Conservation (phyloP, 1,140 invertebrate species). For the Eueides isabella region DNA sequence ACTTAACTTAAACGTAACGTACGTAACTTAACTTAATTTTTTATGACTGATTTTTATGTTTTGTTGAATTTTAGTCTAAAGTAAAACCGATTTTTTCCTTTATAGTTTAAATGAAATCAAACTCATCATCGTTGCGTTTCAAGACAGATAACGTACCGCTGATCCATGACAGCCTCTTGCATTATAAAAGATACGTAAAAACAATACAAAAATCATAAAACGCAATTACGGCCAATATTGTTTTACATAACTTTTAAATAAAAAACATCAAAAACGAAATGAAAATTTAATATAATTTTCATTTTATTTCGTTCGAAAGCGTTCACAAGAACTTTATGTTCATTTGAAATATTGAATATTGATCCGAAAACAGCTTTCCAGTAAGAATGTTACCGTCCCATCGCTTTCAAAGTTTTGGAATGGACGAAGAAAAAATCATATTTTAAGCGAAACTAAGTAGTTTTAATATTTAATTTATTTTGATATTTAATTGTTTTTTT, state of each 20-base stretch:
- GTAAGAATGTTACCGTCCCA: neutral
- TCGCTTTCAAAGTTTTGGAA: neutral
- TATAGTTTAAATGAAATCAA: no score
- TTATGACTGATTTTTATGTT: no score
- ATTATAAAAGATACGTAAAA: no score
- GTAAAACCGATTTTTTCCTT: no score
- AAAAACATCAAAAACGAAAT: neutral
- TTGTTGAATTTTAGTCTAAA: no score
- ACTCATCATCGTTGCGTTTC: no score
- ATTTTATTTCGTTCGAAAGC: neutral
- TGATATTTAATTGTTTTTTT: no score
- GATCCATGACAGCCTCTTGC: no score
- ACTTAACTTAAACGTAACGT: no score
- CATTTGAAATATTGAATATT: neutral
- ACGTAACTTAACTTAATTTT: no score
- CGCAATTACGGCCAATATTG: neutral
- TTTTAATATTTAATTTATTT: neutral
- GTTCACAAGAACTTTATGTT: neutral
- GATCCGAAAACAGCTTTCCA: neutral
- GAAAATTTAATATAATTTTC: neutral
- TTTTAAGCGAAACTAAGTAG: neutral
- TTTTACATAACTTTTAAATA: neutral
- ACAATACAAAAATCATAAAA: no score
- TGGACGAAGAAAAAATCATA: neutral
- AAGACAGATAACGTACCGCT: no score